Conservation (phyloP, 2,888 invertebrate species). For the Tortricodes alternella region DNA sequence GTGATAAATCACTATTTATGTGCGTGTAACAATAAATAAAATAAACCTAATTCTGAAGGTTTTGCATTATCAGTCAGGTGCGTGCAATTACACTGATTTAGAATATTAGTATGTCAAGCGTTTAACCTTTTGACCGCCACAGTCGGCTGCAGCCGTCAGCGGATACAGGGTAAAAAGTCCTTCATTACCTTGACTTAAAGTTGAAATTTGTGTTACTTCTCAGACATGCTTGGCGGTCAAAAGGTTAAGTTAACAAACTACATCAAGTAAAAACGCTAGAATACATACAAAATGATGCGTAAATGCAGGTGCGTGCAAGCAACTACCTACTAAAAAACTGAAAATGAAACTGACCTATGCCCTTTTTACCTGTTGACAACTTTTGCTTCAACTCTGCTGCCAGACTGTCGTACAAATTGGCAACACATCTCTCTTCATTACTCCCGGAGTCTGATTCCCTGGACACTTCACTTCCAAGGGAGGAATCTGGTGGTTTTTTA, state of each 20-base stretch:
- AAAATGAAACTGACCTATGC: conserved; percentile 70
- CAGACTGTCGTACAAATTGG: conserved; percentile 93
- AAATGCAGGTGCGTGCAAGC: conserved; percentile 44
- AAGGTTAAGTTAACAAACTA: not conserved
- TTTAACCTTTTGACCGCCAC: no score
- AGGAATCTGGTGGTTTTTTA: conserved; percentile 87
- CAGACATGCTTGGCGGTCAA: no score
- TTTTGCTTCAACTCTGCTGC: conserved; percentile 92
- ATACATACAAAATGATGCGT: conserved; percentile 27
- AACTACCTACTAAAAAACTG: conserved; percentile 50
- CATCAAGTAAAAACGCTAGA: not conserved
- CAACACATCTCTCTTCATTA: conserved; percentile 86
- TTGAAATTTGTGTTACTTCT: no score
- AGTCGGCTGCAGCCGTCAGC: no score
- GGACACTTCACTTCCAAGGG: conserved; percentile 88
- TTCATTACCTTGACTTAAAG: no score
- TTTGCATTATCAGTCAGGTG: no score
- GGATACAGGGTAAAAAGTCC: no score
- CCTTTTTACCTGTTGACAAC: conserved; percentile 82
- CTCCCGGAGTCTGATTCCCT: conserved; percentile 87
- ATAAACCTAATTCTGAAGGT: no score
- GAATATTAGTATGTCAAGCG: no score
- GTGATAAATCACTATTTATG: no score
- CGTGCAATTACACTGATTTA: no score
- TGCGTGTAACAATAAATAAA: no score